Percentiles rank a stretch among this genome's conserved stretches.
phyloP scores from a whole-genome alignment of 2,797 vertebrate species.

The Urosaurus nigricauda region DNA sequence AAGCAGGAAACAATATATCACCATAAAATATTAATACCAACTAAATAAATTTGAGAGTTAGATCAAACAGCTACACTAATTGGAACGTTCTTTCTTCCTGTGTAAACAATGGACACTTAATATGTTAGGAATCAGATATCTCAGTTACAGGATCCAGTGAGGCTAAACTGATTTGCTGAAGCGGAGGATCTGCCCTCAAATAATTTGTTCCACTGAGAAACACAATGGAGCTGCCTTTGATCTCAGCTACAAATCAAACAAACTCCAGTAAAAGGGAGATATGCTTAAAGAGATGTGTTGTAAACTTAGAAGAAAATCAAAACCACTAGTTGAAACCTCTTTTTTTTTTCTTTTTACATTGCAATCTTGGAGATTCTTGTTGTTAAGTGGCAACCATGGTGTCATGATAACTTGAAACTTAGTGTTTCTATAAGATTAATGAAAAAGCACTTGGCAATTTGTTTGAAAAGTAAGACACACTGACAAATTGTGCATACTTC shows the following conservation, averaged over 20 bases:
- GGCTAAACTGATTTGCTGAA: slow-evolving; percentile 33
- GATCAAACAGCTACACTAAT: slow-evolving; percentile 39
- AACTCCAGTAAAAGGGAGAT: slow-evolving; percentile 21
- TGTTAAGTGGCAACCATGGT: slow-evolving; percentile 20
- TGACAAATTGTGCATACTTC: not conserved
- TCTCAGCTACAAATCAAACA: slow-evolving; percentile 35
- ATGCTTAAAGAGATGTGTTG: slow-evolving; percentile 20
- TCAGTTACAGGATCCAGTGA: slow-evolving; percentile 37
- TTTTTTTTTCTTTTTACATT: not conserved
- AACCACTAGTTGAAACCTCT: not conserved
- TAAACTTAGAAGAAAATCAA: slow-evolving; percentile 34
- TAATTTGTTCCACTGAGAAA: slow-evolving; percentile 41
- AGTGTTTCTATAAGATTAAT: slow-evolving; percentile 18
- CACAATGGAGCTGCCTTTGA: slow-evolving; percentile 13
- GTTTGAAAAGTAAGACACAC: not conserved
- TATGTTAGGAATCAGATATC: slow-evolving; percentile 47
- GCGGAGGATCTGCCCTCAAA: slow-evolving; percentile 22
- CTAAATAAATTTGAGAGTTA: slow-evolving; percentile 34
- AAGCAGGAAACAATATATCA: slow-evolving; percentile 23
- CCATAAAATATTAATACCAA: slow-evolving; percentile 39
- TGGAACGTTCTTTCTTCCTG: slow-evolving; percentile 17
- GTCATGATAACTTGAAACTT: slow-evolving; percentile 1
- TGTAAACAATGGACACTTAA: slow-evolving; percentile 40
- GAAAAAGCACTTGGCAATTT: slow-evolving; percentile 18
- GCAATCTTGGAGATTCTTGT: not conserved